Evolutionary conservation across 2,113 vertebrate genomes (phyloP), one percentile per base, ranked within the genome.

Genomic region (Madoqua kirkii): DNA sequence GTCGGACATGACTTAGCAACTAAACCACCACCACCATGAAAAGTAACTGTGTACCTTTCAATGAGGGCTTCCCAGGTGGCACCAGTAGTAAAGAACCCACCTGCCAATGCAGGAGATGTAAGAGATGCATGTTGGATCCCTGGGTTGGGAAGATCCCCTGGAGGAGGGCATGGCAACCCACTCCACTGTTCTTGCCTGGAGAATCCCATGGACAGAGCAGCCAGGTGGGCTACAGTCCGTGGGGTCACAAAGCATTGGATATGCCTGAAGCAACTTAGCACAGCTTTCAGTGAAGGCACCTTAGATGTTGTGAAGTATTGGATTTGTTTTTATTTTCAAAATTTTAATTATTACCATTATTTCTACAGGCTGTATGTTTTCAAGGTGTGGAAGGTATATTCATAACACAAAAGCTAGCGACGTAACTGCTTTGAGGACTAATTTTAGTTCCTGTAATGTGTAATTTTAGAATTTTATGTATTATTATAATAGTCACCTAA

Each of bases 221-320:
- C 67, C 67, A 40, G 19, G 67, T 71, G 10, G n/a, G 67, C 19
- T 40, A 71, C 5, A 71, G 67, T 23, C 67, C 5, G 0, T 40
- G 67, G 67, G 67, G n/a, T 71, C n/a, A 40, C 67, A 71, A 71
- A 71, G 67, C 67, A 11, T 3, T 11, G 0, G 67, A 23, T 5
- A 40, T 71, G n/a, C 67, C 67, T 40, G 5, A 40, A 71, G 67
- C n/a, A 40, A 71, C 19, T 71, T 71, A 23, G 19, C 67, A 40
- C 67, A 12, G n/a, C 36, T 71, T 71, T 71, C n/a, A 40, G 67
- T 17, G 6, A 45, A 7, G 27, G 29, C 2, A 0, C 79, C 16
- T 4, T 15, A 15, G 19, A 55, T 7, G 19, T 14, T 7, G 0
- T 2, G 7, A 3, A 16, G 6, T 5, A 10, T 3, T 3, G 6